Conservation (phyloP, 1,140 invertebrate genomes). For the Nasonia giraulti region DNA sequence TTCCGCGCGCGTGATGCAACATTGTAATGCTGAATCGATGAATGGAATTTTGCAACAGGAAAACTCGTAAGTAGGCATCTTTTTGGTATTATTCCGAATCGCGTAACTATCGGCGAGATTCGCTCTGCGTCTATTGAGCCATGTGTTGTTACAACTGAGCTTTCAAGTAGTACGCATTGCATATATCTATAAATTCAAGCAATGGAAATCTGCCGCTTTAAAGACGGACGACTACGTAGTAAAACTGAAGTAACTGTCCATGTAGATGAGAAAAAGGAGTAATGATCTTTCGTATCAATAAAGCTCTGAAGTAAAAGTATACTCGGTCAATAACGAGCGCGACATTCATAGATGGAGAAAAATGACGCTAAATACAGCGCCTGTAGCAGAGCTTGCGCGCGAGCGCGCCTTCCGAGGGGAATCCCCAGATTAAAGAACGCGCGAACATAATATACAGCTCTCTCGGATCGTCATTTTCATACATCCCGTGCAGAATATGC, state of each 20-base stretch:
- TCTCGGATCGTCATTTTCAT: no score
- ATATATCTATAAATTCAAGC: no score
- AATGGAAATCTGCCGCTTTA: no score
- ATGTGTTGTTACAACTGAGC: background rate
- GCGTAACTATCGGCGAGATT: background rate
- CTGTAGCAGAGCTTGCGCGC: no score
- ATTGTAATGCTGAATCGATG: background rate
- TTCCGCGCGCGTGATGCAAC: background rate
- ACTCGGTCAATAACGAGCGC: background rate
- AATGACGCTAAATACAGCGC: background rate
- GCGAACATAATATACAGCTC: no score
- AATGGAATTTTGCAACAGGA: background rate
- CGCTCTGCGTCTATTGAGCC: background rate
- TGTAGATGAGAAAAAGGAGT: no score
- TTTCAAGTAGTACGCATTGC: no score
- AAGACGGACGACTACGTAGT: no score
- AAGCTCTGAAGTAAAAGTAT: no score
- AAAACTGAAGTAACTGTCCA: no score
- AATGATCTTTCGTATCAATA: no score
- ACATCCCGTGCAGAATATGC: background rate
- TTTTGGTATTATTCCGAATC: background rate
- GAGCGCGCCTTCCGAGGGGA: background rate
- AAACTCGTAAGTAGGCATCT: background rate
- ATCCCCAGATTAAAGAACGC: background rate
- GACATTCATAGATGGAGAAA: slow-evolving; percentile 48